Base-by-base conservation (phyloP, 1,140 invertebrate genomes). In the Lasaia peninsularis region DNA sequence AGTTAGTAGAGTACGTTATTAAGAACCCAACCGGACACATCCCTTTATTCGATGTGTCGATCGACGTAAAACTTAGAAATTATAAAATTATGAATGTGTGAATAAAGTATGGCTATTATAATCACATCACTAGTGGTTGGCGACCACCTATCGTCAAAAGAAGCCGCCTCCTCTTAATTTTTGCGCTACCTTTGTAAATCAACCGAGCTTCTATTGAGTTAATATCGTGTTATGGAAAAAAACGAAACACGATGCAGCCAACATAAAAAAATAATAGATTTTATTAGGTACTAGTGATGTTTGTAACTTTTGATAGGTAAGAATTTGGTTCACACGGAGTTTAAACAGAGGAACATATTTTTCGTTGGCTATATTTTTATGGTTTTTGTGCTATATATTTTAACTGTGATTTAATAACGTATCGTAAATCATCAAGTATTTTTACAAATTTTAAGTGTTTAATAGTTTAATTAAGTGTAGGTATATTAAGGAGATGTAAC, bases 61-160 rank as follows among this genome's bases (percentile, higher is more conserved):
- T 20, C 11, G 40, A 44, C n/a, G 20, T 21, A 21, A 48, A 21
- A 11, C 10, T 48, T 69, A 31, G 16, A 56, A 48, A n/a, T 48
- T 56, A 56, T 55, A 48, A 55, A 75, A 73, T 74, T 72, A 74
- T 69, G 62, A 59, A 68, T 73, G 68, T 74, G 72, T 75, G 78
- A 62, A 70, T 78, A 74, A 79, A 80, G 73, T 88, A 74, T 80
- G 71, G 78, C 77, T 84, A 88, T 88, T 86, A 86, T 88, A 86
- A 88, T 82, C 80, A 80, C 85, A 84, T 88, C 80, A 88, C 60
- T 69, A 60, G 60, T 63, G 73, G 62, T 69, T 70, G 59, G 62
- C 63, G 84, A 83, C 85, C 82, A 88, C 85, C 85, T 85, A 81
- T 74, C 71, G 69, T 85, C 85, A 88, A 86, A 88, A 77, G 78